phyloP scores from a whole-genome alignment of 2,888 invertebrate genomes.

The Nezara viridula region DNA sequence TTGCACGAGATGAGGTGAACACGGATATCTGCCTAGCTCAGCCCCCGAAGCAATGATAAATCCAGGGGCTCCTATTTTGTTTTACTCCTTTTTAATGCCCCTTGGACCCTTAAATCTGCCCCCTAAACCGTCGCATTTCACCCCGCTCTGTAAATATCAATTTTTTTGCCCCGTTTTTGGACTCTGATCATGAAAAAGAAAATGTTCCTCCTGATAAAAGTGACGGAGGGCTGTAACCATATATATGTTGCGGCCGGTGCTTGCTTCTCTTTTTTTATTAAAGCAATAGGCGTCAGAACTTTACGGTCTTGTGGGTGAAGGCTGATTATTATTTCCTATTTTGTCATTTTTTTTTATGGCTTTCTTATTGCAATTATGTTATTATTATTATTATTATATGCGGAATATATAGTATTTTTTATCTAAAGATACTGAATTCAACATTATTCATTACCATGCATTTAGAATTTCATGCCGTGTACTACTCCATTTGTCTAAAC shows the following conservation, averaged over 20 bases:
- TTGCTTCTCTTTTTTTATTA: slow-evolving; percentile 20
- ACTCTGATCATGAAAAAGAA: slow-evolving; percentile 40
- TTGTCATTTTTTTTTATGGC: background rate
- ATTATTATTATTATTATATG: background rate
- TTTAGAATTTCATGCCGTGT: too few species aligned
- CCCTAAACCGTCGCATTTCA: background rate
- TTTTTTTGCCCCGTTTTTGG: background rate
- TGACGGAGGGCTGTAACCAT: slow-evolving; percentile 7
- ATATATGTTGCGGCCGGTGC: background rate
- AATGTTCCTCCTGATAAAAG: slow-evolving; percentile 38
- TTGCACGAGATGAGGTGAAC: background rate
- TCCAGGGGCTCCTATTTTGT: background rate
- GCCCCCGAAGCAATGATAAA: background rate
- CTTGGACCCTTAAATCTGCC: background rate
- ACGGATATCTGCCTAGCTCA: slow-evolving; percentile 28
- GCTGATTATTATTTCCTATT: background rate
- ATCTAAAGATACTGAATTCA: too few species aligned
- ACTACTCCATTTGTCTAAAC: too few species aligned
- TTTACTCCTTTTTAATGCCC: slow-evolving; percentile 47
- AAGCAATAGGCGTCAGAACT: background rate
- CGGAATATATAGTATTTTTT: too few species aligned
- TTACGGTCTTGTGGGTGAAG: background rate
- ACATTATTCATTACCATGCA: too few species aligned
- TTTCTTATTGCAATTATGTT: background rate
- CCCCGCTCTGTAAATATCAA: background rate